Evolutionary conservation across 92 coral and sea anemone genomes (phyloP), one percentile per base, ranked within the genome.

Genomic region (Heteractis magnifica): DNA sequence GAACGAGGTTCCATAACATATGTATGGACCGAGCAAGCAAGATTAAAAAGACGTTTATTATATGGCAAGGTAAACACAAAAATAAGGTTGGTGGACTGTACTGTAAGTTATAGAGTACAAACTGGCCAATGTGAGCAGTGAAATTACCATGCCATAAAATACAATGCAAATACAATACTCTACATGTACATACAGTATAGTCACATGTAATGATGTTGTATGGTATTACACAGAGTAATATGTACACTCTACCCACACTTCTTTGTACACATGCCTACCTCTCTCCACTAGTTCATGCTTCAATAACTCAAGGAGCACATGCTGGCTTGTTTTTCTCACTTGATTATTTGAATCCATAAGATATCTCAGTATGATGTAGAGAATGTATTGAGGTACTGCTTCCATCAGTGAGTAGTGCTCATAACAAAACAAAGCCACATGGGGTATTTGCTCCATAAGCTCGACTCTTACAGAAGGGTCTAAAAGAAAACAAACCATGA

Each of bases 361-460:
- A 79, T 93, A 97, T 16, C 98, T 91, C 50, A 97, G 89, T 80
- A 97, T 95, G 52, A 97, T 93, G 50, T 88, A 94, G 53, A 97
- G 83, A 70, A 97, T 94, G 77, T 97, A 92, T n/a, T 90, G 96
- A 0, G 99, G 97, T 49, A 97, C 94, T 34, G 99, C 99, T 65
- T 92, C 97, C 90, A 94, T 90, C 85, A 97, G 82, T 0, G 97
- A 94, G 76, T 90, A 89, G 70, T 97, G 94, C 56, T 97, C 99
- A 82, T 94, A 94, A 72, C 99, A 97, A 48, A 90, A 93, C 34
- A 97, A 93, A 12, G 99, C 99, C 5, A 97, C 97, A 86, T 97
- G 98, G 3, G 99, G 99, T 18, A 97, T 94, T 84, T 97, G 99
- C 41, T 97, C 99, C 99, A 97, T 97, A 10, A 97, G 89, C 82